Conservation (phyloP, 2,113 vertebrate genomes). For the Leuciscus idus region DNA sequence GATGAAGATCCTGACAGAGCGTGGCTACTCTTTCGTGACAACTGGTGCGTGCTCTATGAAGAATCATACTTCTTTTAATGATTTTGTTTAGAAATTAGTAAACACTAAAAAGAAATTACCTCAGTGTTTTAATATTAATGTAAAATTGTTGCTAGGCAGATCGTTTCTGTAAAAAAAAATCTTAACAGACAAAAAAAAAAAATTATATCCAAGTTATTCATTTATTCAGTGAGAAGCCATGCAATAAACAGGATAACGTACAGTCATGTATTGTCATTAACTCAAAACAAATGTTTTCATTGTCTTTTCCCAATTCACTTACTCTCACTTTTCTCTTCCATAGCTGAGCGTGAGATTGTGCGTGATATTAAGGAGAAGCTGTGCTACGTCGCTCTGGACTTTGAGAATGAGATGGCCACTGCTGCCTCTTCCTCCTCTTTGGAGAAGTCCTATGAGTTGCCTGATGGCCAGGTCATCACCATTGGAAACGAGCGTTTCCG, state of each 20-base stretch:
- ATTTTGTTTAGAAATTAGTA: neutral
- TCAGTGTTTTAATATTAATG: too few relatives aligned
- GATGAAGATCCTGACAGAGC: constrained; percentile 99
- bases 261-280: too few relatives aligned
- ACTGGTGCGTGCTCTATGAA: constrained; percentile 79
- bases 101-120: too few relatives aligned
- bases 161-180: too few relatives aligned
- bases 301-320: neutral
- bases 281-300: neutral
- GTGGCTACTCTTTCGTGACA: constrained; percentile 97
- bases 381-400: constrained; percentile 97
- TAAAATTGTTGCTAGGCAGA: too few relatives aligned
- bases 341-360: constrained; percentile 96
- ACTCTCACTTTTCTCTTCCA: neutral
- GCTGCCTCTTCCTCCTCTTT: constrained; percentile 97
- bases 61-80: neutral
- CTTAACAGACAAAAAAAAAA: too few relatives aligned
- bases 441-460: constrained; percentile 98
- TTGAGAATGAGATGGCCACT: constrained; percentile 98
- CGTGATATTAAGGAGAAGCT: constrained; percentile 99
- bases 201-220: too few relatives aligned
- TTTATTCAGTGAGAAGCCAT: too few relatives aligned
- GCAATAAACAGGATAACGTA: too few relatives aligned
- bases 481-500: constrained; percentile 99
- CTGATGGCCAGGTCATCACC: constrained; percentile 98